These are phyloP conservation scores for Stenodema calcarata DNA, from an alignment of 2,888 invertebrate species.

Conservation along the genomic window DNA sequence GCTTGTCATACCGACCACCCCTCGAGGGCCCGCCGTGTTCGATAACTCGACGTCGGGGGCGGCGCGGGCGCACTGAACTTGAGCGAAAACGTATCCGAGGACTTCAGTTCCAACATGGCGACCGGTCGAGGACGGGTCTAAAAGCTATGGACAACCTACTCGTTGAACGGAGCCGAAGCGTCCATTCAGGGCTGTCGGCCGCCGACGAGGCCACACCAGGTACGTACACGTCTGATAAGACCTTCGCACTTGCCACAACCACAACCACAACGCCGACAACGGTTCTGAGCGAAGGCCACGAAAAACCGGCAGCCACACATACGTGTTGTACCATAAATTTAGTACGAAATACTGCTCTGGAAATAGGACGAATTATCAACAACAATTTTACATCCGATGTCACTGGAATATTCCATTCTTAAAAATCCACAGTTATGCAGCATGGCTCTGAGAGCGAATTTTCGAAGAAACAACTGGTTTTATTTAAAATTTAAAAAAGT, in stretches of 20 bases:
- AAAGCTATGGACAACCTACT: slow-evolving; percentile 21
- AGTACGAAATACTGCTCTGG: too few species aligned
- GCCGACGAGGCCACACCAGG: slow-evolving; percentile 53
- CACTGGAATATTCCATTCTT: too few species aligned
- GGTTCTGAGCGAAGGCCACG: too few species aligned
- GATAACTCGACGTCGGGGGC: background rate
- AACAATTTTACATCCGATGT: too few species aligned
- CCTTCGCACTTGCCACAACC: background rate
- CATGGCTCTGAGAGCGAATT: too few species aligned
- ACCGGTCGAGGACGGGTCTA: background rate
- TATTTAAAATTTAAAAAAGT: too few species aligned
- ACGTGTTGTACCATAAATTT: too few species aligned
- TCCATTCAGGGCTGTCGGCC: slow-evolving; percentile 60
- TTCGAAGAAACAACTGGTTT: too few species aligned
- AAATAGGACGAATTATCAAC: too few species aligned
- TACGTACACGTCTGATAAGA: background rate
- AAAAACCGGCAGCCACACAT: too few species aligned
- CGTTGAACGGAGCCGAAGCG: slow-evolving; percentile 40
- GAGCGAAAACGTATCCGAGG: background rate
- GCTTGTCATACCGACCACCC: too few species aligned
- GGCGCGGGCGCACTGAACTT: background rate
- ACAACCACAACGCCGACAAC: background rate
- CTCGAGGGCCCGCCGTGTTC: background rate
- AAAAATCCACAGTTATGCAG: too few species aligned
- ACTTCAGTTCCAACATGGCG: slow-evolving; percentile 3